Percentiles rank a stretch among this genome's conserved stretches.
Evolutionary conservation across 2,797 vertebrate species (phyloP).

Genomic region (Coendou prehensilis): DNA sequence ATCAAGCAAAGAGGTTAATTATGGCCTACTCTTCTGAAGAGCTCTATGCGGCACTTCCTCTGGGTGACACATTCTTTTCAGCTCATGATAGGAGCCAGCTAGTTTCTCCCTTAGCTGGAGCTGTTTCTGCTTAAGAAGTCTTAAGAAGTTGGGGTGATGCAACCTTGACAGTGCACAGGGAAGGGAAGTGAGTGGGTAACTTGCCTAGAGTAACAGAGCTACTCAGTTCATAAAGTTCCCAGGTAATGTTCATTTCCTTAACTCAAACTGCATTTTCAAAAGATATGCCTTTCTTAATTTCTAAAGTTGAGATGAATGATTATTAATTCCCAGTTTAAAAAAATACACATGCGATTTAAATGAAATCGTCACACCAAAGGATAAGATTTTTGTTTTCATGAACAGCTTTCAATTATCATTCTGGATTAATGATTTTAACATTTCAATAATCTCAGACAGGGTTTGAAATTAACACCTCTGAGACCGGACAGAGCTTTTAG

Average conservation of each 20-base stretch:
- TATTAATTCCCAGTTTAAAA: not conserved
- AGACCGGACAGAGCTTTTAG: slow-evolving; percentile 48
- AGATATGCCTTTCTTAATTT: not conserved
- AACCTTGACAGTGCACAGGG: not conserved
- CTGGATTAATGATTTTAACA: slow-evolving; percentile 83
- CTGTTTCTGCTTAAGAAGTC: not conserved
- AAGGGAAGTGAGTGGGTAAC: not conserved
- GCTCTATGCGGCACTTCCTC: not conserved
- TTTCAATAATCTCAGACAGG: slow-evolving; percentile 78
- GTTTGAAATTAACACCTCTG: slow-evolving; percentile 86
- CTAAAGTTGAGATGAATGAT: not conserved
- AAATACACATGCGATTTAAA: slow-evolving; percentile 11
- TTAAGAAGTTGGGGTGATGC: not conserved
- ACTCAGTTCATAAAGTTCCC: not conserved
- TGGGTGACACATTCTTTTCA: not conserved
- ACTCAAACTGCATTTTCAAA: not conserved
- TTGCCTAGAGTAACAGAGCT: not conserved
- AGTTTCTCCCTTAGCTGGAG: not conserved
- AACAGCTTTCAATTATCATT: not conserved
- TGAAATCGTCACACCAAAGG: slow-evolving; percentile 17
- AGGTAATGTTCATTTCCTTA: slow-evolving; percentile 8
- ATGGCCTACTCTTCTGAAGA: not conserved
- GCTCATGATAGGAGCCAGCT: not conserved
- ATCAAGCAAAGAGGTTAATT: not conserved
- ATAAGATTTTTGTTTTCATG: slow-evolving; percentile 69